Conservation (phyloP, 2,797 vertebrate species). For the Silurus lanzhouensis region DNA sequence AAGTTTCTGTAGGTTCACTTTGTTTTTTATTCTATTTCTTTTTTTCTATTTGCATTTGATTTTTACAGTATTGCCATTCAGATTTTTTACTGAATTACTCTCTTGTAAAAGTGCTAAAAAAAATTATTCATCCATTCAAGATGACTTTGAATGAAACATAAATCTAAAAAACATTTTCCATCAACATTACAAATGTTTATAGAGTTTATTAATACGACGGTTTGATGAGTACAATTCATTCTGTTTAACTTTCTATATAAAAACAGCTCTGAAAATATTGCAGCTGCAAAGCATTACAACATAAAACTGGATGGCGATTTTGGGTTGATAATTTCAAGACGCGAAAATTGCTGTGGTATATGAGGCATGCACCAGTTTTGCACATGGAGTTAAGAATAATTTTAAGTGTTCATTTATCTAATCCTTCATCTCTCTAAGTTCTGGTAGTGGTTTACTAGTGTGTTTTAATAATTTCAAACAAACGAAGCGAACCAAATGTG, state of each 20-base stretch:
- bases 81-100: neutral
- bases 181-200: neutral
- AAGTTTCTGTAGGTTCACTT: neutral
- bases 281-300: neutral
- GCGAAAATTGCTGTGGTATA: neutral
- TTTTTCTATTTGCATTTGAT: neutral
- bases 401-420: neutral
- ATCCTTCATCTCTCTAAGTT: neutral
- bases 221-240: neutral
- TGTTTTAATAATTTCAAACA: neutral
- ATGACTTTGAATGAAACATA: neutral
- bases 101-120: neutral
- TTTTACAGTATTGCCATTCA: neutral
- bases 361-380: neutral
- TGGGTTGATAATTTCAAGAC: neutral
- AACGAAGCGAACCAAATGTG: neutral
- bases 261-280: neutral
- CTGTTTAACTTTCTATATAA: neutral
- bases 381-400: neutral
- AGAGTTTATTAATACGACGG: neutral
- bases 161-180: neutral
- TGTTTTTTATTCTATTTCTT: neutral
- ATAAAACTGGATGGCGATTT: neutral
- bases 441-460: neutral
- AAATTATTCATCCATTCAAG: neutral